Base-by-base conservation (phyloP, 2,888 invertebrate species). In the Acleris laterana region DNA sequence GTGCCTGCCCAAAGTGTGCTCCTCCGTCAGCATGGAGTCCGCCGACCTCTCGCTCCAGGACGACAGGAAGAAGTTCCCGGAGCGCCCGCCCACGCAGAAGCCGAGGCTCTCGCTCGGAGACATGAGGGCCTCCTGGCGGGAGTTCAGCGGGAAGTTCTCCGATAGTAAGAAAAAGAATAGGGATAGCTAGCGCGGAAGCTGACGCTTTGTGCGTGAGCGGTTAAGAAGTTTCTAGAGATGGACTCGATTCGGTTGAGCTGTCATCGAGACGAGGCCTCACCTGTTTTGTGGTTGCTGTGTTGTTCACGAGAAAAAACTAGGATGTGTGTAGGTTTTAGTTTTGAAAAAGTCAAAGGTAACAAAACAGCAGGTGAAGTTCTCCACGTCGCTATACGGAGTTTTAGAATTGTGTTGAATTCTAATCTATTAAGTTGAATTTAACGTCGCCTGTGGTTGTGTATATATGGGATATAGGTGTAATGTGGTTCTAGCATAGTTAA, bases 111-210 rank as follows among this genome's bases (percentile, higher is more conserved):
- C 84, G 1, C 66, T 85, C 3, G 85, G 82, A 1, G 85, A 86
- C 42, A 76, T 85, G 73, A 70, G 83, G 38, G 85, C 84, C 3
- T 82, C 85, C 2, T 85, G 86, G 86, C 71, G 80, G 9, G 84
- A 83, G 62, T 83, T 87, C 53, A 84, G 83, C 67, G 84, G 81
- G 1, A 83, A 81, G 63, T 84, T 84, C 17, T 76, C 81, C 0
- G 83, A 83, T 5, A 76, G 73, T 63, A 77, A 79, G 32, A 81
- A 79, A 68, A 81, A 81, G 68, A 79, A 74, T 62, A 76, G 77
- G 53, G 78, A 77, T 13, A 74, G 75, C 53, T 74, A 72, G 66
- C 60, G 68, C 60, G 67, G 38, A 17, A 22, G 28, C 13, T 32
- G 44, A 32, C 6, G 28, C 50, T 46, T 32, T 38, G 13, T 42